These are phyloP conservation scores for Bombus waltoni DNA, from an alignment of 1,140 invertebrate genomes.

Conservation along the genomic window DNA sequence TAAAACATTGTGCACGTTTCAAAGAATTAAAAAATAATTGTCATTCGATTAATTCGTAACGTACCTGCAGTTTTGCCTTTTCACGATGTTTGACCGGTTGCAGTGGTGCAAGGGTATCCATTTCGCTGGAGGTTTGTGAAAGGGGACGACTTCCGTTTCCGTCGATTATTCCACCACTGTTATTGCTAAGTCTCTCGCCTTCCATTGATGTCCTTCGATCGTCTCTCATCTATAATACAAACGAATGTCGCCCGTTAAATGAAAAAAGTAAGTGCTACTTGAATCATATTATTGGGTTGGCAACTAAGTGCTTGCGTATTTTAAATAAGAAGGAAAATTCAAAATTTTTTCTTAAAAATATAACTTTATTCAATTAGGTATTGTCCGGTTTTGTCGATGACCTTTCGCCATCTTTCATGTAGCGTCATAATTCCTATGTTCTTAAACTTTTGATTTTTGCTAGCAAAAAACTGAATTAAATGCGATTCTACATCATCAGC, in stretches of 20 bases:
- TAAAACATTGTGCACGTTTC: neutral
- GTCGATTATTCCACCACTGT: slow-evolving; percentile 75
- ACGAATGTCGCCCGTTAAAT: slow-evolving; percentile 3
- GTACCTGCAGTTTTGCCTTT: slow-evolving; percentile 81
- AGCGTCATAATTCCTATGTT: no score
- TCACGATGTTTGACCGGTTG: slow-evolving; percentile 79
- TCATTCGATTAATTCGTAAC: neutral
- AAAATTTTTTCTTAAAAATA: no score
- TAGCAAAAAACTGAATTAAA: no score
- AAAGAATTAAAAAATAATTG: neutral
- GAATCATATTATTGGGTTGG: neutral
- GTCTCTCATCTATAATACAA: slow-evolving; percentile 75
- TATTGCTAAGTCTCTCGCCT: slow-evolving; percentile 76
- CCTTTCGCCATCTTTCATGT: no score
- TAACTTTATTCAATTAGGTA: no score
- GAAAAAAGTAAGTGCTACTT: neutral
- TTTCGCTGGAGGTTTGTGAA: slow-evolving; percentile 84
- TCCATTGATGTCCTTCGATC: slow-evolving; percentile 80
- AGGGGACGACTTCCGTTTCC: slow-evolving; percentile 82
- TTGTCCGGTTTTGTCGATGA: no score
- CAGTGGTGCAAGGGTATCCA: slow-evolving; percentile 77
- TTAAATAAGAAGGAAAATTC: no score
- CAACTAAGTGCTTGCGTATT: no score
- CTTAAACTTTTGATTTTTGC: no score
- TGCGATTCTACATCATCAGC: no score